These are phyloP conservation scores for Philereme transversata DNA, from an alignment of 2,888 invertebrate species.

Conservation along the genomic window DNA sequence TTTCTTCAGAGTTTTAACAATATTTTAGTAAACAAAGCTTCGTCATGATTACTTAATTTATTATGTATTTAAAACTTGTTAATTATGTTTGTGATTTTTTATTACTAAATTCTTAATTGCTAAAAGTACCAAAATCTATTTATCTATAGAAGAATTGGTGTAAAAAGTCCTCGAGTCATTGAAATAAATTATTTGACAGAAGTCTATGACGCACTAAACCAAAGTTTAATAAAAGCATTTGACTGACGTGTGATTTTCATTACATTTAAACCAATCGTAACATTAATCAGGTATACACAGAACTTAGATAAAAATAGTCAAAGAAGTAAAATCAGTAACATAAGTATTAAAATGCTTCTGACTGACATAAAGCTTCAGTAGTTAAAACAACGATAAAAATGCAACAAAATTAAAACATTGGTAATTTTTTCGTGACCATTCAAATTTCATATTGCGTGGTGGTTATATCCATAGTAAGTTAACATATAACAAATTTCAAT, in stretches of 20 bases:
- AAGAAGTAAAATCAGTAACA: background rate
- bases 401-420: background rate
- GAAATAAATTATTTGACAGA: conserved; percentile 10
- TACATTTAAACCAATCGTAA: background rate
- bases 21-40: conserved; percentile 39
- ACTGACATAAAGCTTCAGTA: background rate
- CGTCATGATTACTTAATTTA: conserved; percentile 33
- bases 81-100: conserved; percentile 31
- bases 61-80: conserved; percentile 31
- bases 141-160: conserved; percentile 23
- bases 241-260: background rate
- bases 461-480: background rate
- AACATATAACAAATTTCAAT: background rate
- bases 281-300: background rate
- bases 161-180: conserved; percentile 9
- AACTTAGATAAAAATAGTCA: background rate
- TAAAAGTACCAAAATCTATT: conserved; percentile 38
- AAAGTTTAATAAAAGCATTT: conserved; percentile 6
- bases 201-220: conserved; percentile 16
- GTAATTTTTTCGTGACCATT: background rate
- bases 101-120: conserved; percentile 38
- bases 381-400: background rate
- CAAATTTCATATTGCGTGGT: background rate
- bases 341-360: background rate
- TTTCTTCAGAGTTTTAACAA: conserved; percentile 30